Conservation (phyloP, 2,113 vertebrate genomes). For the Aviceda subcristata region DNA sequence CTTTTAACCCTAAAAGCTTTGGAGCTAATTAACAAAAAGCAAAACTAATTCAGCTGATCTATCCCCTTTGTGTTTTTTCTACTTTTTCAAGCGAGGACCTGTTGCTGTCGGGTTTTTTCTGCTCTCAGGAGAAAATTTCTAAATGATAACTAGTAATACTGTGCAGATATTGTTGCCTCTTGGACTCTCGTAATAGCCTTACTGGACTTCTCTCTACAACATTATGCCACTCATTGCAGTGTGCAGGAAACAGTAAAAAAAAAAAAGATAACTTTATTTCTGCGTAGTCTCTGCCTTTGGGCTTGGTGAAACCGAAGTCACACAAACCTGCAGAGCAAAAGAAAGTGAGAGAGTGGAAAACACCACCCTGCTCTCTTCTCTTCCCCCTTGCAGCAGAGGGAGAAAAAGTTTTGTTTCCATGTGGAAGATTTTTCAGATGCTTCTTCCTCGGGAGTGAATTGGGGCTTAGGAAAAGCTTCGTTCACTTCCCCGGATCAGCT, state of each 20-base stretch:
- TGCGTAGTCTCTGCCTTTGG: neutral
- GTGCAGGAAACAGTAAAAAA: neutral
- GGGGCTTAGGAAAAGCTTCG: constrained; percentile 21
- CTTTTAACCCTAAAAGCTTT: constrained; percentile 20
- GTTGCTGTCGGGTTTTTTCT: neutral
- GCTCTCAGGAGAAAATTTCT: neutral
- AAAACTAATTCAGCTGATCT: neutral
- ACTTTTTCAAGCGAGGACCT: neutral
- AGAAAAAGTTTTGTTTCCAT: neutral
- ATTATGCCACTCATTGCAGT: neutral
- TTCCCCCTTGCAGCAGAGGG: neutral
- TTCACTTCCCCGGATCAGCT: constrained; percentile 3
- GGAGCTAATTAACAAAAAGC: neutral
- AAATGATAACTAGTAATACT: neutral
- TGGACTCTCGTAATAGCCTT: neutral
- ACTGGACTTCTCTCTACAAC: neutral
- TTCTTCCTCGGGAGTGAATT: neutral
- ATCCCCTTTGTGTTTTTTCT: neutral
- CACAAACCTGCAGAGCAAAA: neutral
- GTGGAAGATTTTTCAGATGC: constrained; percentile 3
- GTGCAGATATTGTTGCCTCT: neutral
- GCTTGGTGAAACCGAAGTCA: neutral
- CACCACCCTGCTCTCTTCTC: neutral
- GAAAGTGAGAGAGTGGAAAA: neutral
- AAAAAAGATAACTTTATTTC: neutral